Base-by-base conservation (phyloP, 2,888 invertebrate genomes). In the Drosophila fungiperda region DNA sequence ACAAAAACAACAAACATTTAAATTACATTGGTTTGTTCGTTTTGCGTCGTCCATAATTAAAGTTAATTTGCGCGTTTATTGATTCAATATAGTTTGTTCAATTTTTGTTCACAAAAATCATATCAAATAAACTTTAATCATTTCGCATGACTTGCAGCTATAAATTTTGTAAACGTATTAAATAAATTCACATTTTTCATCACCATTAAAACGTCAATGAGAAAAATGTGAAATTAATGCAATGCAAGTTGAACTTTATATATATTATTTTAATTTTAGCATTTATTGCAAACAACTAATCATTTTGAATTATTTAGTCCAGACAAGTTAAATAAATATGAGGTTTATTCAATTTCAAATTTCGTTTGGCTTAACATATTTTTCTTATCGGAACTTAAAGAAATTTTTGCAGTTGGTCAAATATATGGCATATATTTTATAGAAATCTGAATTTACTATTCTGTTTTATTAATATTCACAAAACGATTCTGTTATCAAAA, bases 51-150 rank as follows among this genome's bases (percentile, higher is more conserved):
- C 40, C 64, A 72, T 83, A 81, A 86, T 86, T 76, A 83, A 36
- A 67, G 66, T 54, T 78, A 81, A 83, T 81, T 83, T 59, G 54
- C 59, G 33, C 66, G 45, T 73, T 85, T 76, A 76, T 82, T 78
- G 75, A 80, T 75, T 59, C 58, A 66, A 64, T 38, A 55, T 62
- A 58, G 58, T 45, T 71, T 65, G 55, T 36, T 55, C 12, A 20
- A 49, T 42, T 54, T 59, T 64, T 42, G 6, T 29, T 26, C 59
- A 49, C 55, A 58, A 65, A 62, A 62, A 50, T 61, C 8, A 66
- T 63, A 63, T 63, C n/a, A 48, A 64, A 66, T 67, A 45, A 20
- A 55, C 57, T 65, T 50, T 36, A 52, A 55, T 69, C 53, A 63
- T 69, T 73, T 73, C 17, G 33, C 53, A 61, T 66, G 66, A 52